Base-by-base conservation (phyloP, 2,113 vertebrate genomes). In the Ctenomys sociabilis region DNA sequence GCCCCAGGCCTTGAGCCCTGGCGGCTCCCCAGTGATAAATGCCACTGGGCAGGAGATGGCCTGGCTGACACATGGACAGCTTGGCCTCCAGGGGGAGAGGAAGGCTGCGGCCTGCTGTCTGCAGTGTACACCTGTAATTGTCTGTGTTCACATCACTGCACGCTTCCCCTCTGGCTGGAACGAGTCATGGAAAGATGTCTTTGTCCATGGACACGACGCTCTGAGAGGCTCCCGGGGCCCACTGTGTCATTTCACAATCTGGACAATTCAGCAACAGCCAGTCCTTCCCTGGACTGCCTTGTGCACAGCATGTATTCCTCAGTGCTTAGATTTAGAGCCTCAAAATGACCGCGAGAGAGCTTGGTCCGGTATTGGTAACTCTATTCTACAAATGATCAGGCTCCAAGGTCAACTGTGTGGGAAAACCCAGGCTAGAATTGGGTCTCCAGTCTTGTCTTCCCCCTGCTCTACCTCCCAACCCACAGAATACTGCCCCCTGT, bases 121-220 rank as follows among this genome's bases (percentile, higher is more conserved):
- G 61, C 94, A 64, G 22, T 24, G 70, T 77, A 92, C 88, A 2
- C n/a, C 66, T 54, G 40, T 82, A 94, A 94, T 17, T 78, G 64
- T 68, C 80, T 21, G 57, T 61, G 93, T 92, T 61, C 45, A 92
- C 3, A 0, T 77, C 57, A 66, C 72, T 68, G 40, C 19, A 22
- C 35, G 19, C 64, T 95, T 94, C 32, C 66, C 22, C 90, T n/a
- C 77, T n/a, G 26, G n/a, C 87, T 95, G 70, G 87, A 92, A 93
- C 75, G 37, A 21, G 49, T 61, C 88, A 52, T 49, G 24, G 73
- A 85, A 94, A 94, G 93, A 83, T 73, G 40, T 43, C 5, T 43
- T 35, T 77, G 28, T 43, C 52, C 8, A 0, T 22, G 21, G 54
- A 82, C 49, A 82, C 49, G 30, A 14, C 6, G 0, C 10, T 45